Conservation (phyloP, 2,113 vertebrate species). For the Drymodes brunneopygia region DNA sequence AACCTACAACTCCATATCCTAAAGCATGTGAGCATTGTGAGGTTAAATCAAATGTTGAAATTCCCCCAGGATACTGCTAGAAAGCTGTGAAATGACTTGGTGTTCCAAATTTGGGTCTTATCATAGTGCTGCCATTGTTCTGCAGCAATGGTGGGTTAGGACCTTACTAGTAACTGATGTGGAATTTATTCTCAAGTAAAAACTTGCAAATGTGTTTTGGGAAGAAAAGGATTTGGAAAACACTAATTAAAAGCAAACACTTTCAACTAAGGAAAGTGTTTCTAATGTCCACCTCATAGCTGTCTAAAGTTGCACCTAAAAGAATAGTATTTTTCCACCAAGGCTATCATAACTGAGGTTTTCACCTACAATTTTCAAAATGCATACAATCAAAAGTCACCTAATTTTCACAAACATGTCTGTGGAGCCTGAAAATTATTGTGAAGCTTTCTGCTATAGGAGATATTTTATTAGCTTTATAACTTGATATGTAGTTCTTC, state of each 20-base stretch:
- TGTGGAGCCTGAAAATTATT: background rate
- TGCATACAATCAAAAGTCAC: background rate
- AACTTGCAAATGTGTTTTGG: background rate
- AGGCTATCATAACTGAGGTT: background rate
- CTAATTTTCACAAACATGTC: background rate
- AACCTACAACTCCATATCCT: background rate
- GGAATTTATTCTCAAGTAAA: background rate
- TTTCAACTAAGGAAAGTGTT: background rate
- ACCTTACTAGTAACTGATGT: background rate
- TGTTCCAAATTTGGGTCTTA: background rate
- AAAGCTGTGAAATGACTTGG: background rate
- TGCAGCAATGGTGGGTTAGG: background rate
- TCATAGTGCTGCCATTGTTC: background rate
- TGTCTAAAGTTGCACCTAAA: background rate
- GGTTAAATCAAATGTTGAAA: background rate
- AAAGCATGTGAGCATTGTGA: background rate
- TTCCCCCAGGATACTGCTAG: background rate
- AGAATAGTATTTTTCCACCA: background rate
- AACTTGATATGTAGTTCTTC: background rate
- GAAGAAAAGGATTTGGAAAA: background rate
- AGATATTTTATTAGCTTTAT: background rate
- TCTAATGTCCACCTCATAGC: background rate
- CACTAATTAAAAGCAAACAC: background rate
- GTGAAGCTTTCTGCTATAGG: background rate
- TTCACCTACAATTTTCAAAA: background rate